Evolutionary conservation across 2,797 vertebrate species (phyloP).

Genomic region (Arremon aurantiirostris): DNA sequence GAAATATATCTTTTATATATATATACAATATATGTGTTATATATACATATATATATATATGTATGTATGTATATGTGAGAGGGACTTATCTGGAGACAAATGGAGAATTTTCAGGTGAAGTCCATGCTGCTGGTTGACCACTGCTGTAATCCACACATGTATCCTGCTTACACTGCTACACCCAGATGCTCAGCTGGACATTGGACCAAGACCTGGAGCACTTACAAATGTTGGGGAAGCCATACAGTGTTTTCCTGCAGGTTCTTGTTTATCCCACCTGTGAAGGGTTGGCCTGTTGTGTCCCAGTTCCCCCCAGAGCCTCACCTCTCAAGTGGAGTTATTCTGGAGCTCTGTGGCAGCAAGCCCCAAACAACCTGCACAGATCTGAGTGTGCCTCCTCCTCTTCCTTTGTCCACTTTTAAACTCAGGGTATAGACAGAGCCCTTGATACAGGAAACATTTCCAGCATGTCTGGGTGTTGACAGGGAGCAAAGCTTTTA

Average conservation of each 20-base stretch:
- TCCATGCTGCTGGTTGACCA: not conserved
- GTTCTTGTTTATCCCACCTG: not conserved
- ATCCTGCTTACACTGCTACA: not conserved
- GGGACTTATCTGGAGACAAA: not conserved
- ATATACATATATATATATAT: not conserved
- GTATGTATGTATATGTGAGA: not conserved
- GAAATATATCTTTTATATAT: not conserved
- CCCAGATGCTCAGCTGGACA: not conserved
- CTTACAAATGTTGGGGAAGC: rapidly evolving
- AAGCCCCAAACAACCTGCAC: not conserved
- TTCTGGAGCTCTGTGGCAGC: rapidly evolving
- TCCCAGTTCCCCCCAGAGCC: not conserved
- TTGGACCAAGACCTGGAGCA: not conserved
- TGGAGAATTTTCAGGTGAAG: not conserved
- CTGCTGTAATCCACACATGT: not conserved
- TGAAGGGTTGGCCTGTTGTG: not conserved
- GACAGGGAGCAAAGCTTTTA: not conserved
- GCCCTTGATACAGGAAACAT: not conserved
- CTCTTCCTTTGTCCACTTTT: not conserved
- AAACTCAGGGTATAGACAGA: not conserved
- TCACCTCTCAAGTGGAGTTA: not conserved
- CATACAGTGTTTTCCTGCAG: not conserved
- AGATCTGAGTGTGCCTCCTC: not conserved
- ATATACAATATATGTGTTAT: not conserved
- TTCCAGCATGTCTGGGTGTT: not conserved